phyloP scores from a whole-genome alignment of 2,797 vertebrate genomes.

The Botia kubotai region DNA sequence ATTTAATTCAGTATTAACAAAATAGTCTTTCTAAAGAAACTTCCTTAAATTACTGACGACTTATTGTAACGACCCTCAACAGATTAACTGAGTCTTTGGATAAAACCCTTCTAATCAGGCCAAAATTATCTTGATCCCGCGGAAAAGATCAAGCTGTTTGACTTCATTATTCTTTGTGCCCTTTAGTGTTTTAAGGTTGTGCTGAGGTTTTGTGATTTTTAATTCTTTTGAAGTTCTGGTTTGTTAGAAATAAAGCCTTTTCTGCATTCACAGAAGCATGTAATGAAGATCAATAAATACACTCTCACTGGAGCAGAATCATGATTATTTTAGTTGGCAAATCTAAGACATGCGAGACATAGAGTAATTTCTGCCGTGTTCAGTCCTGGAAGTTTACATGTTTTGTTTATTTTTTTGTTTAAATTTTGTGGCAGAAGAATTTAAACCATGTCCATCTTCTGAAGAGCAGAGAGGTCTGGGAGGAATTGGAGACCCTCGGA shows the following conservation, averaged over 20 bases:
- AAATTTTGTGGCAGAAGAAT: constrained; percentile 1
- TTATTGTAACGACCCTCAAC: background rate
- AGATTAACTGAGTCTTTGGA: background rate
- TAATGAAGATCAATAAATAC: constrained; percentile 24
- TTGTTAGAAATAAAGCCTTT: constrained; percentile 12
- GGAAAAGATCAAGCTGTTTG: constrained; percentile 23
- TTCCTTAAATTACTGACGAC: background rate
- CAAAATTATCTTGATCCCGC: background rate
- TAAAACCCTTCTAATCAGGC: background rate
- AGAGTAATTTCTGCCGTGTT: background rate
- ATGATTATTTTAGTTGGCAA: constrained; percentile 20
- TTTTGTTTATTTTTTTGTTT: constrained; percentile 1
- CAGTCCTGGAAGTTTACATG: background rate
- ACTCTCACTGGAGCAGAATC: background rate
- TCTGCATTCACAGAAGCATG: background rate
- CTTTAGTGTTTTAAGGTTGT: background rate
- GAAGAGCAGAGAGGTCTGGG: constrained; percentile 38
- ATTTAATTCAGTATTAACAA: constrained; percentile 3
- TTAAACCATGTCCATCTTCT: constrained; percentile 35
- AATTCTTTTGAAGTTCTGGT: constrained; percentile 19
- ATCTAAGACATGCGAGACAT: background rate
- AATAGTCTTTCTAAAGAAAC: background rate
- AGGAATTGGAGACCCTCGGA: constrained; percentile 45
- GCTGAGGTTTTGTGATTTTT: constrained; percentile 1
- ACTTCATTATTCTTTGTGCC: background rate